Evolutionary conservation across 2,797 vertebrate species (phyloP), one percentile per base, ranked within the genome.

Genomic region (Megaceryle alcyon): DNA sequence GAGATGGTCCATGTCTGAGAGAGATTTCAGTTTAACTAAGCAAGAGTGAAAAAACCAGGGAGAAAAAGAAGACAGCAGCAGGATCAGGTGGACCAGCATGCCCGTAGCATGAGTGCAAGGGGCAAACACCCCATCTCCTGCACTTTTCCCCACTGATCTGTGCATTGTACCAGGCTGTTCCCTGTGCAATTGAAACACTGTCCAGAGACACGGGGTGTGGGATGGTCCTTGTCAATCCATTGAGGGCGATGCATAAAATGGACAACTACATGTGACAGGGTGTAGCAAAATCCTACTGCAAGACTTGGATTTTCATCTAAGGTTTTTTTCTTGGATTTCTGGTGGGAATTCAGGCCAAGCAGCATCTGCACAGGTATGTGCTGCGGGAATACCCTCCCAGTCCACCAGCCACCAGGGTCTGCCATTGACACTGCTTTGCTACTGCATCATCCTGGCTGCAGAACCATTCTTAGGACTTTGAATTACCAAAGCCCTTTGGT

Each of bases 161-260:
- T 17, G 19, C 1, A 0, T 7, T 53, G 41, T 12, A 56, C 8
- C 56, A n/a, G 23, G 33, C 10, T 79, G 10, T 86, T 73, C 43
- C 46, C 33, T 17, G 13, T 49, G 25, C 7, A 12, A 31, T 18
- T 8, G 23, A 33, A 33, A 61, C 2, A 3, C 33, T 23, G 65
- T 28, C 28, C 31, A 19, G 28, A 35, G 18, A 51, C 15, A 15
- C 0, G 0, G 14, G 29, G 14, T 7, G 11, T 14, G 23, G 49
- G 46, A 15, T 4, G 11, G 8, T 7, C 49, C 39, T 44, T 68
- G 21, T 49, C 33, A 22, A 5, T 5, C 14, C 31, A 3, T 14
- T 29, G 54, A 64, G 21, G 23, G 14, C 19, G 44, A 33, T 26
- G 28, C 21, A 14, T 53, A 35, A 75, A 72, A 69, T 16, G 7